Conservation (phyloP, 2,888 invertebrate species). For the Schizotus pectinicornis region DNA sequence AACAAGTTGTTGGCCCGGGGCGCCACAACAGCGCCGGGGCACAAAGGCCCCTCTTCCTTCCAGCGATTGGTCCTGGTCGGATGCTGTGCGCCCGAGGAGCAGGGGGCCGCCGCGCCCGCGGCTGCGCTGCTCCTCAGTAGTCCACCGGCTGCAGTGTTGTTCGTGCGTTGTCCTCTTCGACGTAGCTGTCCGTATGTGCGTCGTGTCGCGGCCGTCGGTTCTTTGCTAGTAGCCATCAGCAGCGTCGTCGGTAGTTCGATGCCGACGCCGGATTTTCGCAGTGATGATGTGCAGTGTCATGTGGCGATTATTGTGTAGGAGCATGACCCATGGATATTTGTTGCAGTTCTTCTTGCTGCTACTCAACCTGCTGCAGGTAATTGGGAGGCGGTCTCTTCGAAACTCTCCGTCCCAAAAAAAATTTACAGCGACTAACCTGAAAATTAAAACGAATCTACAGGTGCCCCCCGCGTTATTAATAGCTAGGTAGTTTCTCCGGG, state of each 20-base stretch:
- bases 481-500: no score
- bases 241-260: conserved; percentile 26
- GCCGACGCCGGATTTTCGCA: conserved; percentile 40
- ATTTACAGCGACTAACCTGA: no score
- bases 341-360: conserved; percentile 59
- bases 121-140: conserved; percentile 57
- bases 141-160: conserved; percentile 50
- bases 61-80: conserved; percentile 53
- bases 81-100: conserved; percentile 54
- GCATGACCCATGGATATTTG: conserved; percentile 62
- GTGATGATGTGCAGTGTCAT: conserved; percentile 61
- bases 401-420: not conserved
- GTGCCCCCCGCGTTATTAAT: no score
- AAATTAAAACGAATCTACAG: no score
- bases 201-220: not conserved
- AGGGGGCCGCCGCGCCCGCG: conserved; percentile 50
- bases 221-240: not conserved
- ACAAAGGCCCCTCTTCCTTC: conserved; percentile 45
- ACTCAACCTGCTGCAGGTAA: conserved; percentile 59
- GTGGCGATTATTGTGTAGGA: conserved; percentile 62
- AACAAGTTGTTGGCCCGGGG: conserved; percentile 48
- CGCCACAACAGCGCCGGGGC: conserved; percentile 39
- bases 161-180: conserved; percentile 2
- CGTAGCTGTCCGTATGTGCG: not conserved
- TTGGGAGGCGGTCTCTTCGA: not conserved